A percentile compares a stretch with the other conserved stretches of the same genome.
These are phyloP conservation scores for Penaeus indicus DNA, from an alignment of 1,140 invertebrate species.

Conservation along the genomic window DNA sequence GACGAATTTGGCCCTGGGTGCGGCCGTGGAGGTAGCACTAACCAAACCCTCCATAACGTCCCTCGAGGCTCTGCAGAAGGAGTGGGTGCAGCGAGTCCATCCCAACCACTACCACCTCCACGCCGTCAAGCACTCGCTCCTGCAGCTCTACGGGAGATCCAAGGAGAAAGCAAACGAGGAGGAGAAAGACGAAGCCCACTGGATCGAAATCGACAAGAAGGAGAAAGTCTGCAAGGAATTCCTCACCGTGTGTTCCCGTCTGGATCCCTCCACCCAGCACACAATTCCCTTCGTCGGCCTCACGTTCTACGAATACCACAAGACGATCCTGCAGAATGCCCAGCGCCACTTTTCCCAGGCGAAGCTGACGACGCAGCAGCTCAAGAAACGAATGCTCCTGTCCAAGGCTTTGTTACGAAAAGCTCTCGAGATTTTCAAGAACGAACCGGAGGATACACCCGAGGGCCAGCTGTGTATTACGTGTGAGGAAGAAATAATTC, in stretches of 20 bases:
- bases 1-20: slow-evolving; percentile 53
- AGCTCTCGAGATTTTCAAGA: slow-evolving; percentile 63
- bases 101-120: slow-evolving; percentile 86
- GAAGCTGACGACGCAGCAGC: slow-evolving; percentile 57
- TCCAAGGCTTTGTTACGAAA: slow-evolving; percentile 63
- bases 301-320: slow-evolving; percentile 66
- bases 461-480: slow-evolving; percentile 60
- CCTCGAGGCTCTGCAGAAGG: slow-evolving; percentile 59
- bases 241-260: slow-evolving; percentile 62
- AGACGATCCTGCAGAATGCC: slow-evolving; percentile 64
- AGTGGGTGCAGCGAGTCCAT: slow-evolving; percentile 73
- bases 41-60: slow-evolving; percentile 45
- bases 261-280: slow-evolving; percentile 63
- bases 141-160: slow-evolving; percentile 83
- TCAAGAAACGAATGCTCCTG: slow-evolving; percentile 65
- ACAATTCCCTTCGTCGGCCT: slow-evolving; percentile 63
- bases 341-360: slow-evolving; percentile 53
- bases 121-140: slow-evolving; percentile 82
- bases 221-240: slow-evolving; percentile 66
- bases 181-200: slow-evolving; percentile 54
- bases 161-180: slow-evolving; percentile 68
- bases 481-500: slow-evolving; percentile 64
- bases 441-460: slow-evolving; percentile 62
- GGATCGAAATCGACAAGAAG: slow-evolving; percentile 63
- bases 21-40: slow-evolving; percentile 52